Percentiles rank a stretch among this genome's conserved stretches.
Conservation (phyloP, 2,797 vertebrate genomes). For the Fundulus diaphanus region DNA sequence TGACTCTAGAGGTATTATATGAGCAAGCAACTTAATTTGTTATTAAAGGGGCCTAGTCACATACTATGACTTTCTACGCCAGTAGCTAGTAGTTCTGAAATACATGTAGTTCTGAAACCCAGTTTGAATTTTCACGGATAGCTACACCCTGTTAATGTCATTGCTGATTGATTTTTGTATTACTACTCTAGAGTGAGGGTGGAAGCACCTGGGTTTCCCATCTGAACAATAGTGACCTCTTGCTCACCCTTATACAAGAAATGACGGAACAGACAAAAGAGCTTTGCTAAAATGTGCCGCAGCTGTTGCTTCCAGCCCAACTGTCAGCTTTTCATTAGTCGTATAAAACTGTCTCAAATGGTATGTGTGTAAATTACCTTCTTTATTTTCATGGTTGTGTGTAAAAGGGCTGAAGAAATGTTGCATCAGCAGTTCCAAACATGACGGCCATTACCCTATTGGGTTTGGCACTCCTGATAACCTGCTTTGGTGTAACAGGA, state of each 20-base stretch:
- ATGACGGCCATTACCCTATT: neutral
- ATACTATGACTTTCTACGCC: no score
- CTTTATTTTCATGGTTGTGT: constrained; percentile 6
- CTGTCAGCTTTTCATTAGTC: constrained; percentile 14
- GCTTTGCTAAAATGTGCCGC: constrained; percentile 16
- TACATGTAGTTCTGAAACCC: neutral
- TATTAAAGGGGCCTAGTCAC: no score
- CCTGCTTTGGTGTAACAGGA: neutral
- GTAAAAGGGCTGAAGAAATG: constrained; percentile 19
- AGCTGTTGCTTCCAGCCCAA: constrained; percentile 48
- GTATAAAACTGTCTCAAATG: constrained; percentile 21
- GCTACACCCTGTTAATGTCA: neutral
- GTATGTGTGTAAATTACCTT: neutral
- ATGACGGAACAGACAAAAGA: neutral
- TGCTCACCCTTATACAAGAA: constrained; percentile 35
- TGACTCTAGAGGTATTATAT: no score
- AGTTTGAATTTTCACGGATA: neutral
- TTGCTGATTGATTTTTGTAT: neutral
- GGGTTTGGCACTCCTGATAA: neutral
- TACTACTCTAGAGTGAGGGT: constrained; percentile 13
- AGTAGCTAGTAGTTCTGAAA: no score
- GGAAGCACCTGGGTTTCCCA: constrained; percentile 74
- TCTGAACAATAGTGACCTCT: constrained; percentile 63
- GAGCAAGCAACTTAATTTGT: no score
- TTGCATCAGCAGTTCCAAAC: constrained; percentile 33